phyloP scores from a whole-genome alignment of 2,888 invertebrate genomes.

The Melinopterus prodromus region DNA sequence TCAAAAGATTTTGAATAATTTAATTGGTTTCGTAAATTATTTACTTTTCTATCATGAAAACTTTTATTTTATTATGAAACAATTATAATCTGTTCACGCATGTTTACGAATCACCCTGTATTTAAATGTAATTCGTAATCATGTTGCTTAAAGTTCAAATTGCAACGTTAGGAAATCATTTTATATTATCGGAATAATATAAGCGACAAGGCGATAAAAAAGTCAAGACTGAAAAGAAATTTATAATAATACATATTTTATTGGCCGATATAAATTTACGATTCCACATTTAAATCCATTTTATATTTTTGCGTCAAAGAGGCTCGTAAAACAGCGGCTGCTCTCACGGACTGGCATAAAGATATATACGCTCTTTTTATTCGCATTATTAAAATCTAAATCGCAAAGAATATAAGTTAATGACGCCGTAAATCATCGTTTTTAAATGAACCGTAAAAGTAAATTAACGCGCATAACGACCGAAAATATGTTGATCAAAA shows the following conservation, averaged over 20 bases:
- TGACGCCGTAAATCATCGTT: constrained; percentile 20
- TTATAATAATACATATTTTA: constrained; percentile 14
- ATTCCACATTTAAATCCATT: constrained; percentile 18
- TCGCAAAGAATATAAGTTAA: constrained; percentile 26
- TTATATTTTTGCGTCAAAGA: constrained; percentile 23
- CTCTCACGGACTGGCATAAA: constrained; percentile 14
- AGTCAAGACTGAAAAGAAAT: neutral
- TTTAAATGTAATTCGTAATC: too few species aligned
- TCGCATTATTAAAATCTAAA: constrained; percentile 25
- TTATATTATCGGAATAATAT: neutral
- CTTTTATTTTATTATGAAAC: too few species aligned
- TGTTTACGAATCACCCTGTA: too few species aligned
- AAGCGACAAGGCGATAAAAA: neutral
- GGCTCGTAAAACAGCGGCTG: constrained; percentile 6
- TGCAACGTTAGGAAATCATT: neutral
- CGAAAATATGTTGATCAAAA: constrained; percentile 23
- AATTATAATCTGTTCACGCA: too few species aligned
- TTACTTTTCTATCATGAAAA: too few species aligned
- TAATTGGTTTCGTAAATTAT: too few species aligned
- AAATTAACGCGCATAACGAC: constrained; percentile 24
- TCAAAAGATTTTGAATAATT: too few species aligned
- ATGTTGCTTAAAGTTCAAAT: too few species aligned
- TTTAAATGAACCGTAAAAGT: constrained; percentile 24
- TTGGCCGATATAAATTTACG: constrained; percentile 22
- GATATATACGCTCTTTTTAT: constrained; percentile 22